A percentile compares a stretch with the other conserved stretches of the same genome.
Conservation (phyloP, 2,888 invertebrate genomes). For the Sesia bembeciformis region DNA sequence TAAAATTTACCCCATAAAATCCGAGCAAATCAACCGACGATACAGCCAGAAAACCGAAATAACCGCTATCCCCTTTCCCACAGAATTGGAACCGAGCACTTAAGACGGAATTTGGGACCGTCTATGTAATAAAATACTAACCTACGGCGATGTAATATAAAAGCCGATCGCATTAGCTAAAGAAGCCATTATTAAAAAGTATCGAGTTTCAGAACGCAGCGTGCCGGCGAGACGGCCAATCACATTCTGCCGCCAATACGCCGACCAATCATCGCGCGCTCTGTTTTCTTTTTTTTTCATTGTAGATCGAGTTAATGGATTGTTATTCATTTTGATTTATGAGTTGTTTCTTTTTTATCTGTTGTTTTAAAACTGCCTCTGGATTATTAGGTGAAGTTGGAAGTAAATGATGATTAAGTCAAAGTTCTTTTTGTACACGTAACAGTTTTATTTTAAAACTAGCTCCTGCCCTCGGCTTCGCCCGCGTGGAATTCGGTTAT, state of each 20-base stretch:
- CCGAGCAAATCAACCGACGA: constrained; percentile 39
- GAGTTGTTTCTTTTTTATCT: constrained; percentile 28
- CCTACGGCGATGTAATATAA: constrained; percentile 56
- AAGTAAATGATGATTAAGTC: too few species aligned
- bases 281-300: constrained; percentile 49
- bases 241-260: constrained; percentile 37
- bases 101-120: constrained; percentile 50
- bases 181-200: constrained; percentile 75
- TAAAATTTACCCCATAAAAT: constrained; percentile 15
- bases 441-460: too few species aligned
- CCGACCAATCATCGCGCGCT: constrained; percentile 44
- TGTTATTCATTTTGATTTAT: constrained; percentile 70
- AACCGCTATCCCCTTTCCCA: constrained; percentile 40
- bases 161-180: constrained; percentile 69
- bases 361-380: not conserved
- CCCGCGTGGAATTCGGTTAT: too few species aligned
- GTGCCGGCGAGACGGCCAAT: constrained; percentile 47
- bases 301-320: constrained; percentile 66
- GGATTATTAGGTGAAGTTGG: not conserved
- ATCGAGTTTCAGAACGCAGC: constrained; percentile 66
- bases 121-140: constrained; percentile 67
- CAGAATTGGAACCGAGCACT: constrained; percentile 33
- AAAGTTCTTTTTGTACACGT: too few species aligned
- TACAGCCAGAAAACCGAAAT: constrained; percentile 36
- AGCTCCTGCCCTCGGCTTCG: too few species aligned